phyloP scores from a whole-genome alignment of 2,797 vertebrate species.

The Molothrus ater region DNA sequence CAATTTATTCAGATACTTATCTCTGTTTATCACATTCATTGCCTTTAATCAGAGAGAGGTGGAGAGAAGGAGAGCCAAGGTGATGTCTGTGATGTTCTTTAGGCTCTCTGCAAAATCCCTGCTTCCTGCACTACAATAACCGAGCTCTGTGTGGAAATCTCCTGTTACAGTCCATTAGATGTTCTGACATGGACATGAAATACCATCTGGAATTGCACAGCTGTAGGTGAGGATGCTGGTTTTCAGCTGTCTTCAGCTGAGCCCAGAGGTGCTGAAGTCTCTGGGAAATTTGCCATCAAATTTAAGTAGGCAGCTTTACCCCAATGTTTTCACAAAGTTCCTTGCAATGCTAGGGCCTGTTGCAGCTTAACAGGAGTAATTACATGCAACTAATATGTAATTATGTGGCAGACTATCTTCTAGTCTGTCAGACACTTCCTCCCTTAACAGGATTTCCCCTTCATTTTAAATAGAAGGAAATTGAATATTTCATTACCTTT shows the following conservation, averaged over 20 bases:
- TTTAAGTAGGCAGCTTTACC: background rate
- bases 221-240: background rate
- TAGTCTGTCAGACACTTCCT: background rate
- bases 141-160: background rate
- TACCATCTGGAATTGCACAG: background rate
- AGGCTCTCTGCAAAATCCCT: background rate
- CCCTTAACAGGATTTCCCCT: background rate
- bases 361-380: background rate
- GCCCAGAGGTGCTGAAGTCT: background rate
- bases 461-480: constrained; percentile 20
- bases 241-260: background rate
- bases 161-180: background rate
- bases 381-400: background rate
- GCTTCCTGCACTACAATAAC: background rate
- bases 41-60: background rate
- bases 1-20: background rate
- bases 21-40: background rate
- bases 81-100: background rate
- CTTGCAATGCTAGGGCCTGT: background rate
- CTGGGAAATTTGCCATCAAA: background rate
- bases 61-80: background rate
- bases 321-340: background rate
- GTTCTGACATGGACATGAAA: background rate
- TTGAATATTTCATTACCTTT: background rate
- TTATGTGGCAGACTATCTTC: background rate